Base-by-base conservation (phyloP, 2,113 vertebrate genomes). In the Danionella cerebrum region DNA sequence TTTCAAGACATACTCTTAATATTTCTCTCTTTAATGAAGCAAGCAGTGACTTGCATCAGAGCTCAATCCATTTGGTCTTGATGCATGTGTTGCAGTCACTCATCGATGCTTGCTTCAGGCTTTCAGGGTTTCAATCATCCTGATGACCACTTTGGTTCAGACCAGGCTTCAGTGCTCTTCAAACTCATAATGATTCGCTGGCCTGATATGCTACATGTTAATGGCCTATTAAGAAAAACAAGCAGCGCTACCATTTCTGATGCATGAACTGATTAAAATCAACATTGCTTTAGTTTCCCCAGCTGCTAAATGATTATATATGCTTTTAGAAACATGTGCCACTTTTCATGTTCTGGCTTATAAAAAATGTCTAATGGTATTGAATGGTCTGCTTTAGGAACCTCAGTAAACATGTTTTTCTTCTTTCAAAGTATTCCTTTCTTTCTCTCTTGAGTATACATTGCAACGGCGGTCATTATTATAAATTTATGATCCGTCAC, bases 161-260 rank as follows among this genome's bases (percentile, higher is more conserved):
- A 51, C 39, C 63, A 63, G 41, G 48, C 66, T 25, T 69, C 42
- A 54, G 64, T 68, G 59, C 68, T 67, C 51, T 62, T 58, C 47
- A 59, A 67, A 64, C 57, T 53, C 47, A 54, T 71, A 64, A 64
- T 64, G 39, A 41, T 27, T 35, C 18, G 51, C n/a, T 25, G 22
- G 39, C 29, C 41, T 33, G 33, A 57, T 58, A 67, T 44, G 42
- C 31, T 50, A 35, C 35, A 29, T 39, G 27, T 39, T 71, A 67
- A 75, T 64, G 65, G 69, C 47, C 57, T 19, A 68, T 75, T 71
- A 75, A 31, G 44, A 67, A 64, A 64, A 33, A 36, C 51, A 67
- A 67, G 25, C 51, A 71, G 67, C 50, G 57, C 57, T 59, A 6
- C 67, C 44, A 71, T 68, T 22, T 27, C 13, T 67, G 33, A 64